These are phyloP conservation scores for Silurus lanzhouensis DNA, from an alignment of 2,797 vertebrate genomes.

Conservation along the genomic window DNA sequence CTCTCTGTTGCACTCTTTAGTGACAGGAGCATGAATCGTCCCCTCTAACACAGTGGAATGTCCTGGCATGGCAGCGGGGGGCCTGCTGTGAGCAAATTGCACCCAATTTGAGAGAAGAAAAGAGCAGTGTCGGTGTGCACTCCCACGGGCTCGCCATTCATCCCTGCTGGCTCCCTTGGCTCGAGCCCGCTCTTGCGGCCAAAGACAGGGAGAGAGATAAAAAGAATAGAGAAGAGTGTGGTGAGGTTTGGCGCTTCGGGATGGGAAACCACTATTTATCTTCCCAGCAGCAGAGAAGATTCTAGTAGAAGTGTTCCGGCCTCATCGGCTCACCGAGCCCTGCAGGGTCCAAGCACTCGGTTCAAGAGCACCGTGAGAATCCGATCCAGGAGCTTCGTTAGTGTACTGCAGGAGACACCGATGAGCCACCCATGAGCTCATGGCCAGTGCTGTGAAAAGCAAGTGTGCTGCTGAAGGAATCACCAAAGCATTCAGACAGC, in stretches of 20 bases:
- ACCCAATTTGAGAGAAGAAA: constrained; percentile 75
- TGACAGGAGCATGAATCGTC: constrained; percentile 59
- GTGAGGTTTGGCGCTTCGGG: constrained; percentile 40
- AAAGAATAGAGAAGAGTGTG: constrained; percentile 60
- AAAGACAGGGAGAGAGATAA: constrained; percentile 69
- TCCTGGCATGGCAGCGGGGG: constrained; percentile 57
- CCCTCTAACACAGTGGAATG: constrained; percentile 59
- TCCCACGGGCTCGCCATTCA: constrained; percentile 80
- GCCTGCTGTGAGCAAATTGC: constrained; percentile 75
- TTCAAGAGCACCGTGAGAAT: constrained; percentile 81
- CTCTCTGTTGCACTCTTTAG: constrained; percentile 55
- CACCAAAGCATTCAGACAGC: constrained; percentile 2
- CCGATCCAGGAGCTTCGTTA: constrained; percentile 53
- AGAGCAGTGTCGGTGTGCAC: constrained; percentile 73
- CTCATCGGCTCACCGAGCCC: constrained; percentile 73
- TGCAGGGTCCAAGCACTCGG: constrained; percentile 68
- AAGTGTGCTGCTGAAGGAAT: neutral
- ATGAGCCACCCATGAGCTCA: constrained; percentile 36
- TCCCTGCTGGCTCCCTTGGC: constrained; percentile 62
- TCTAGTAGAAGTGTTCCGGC: constrained; percentile 74
- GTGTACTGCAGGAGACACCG: constrained; percentile 15
- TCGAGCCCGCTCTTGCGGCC: constrained; percentile 73
- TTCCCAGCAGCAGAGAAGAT: constrained; percentile 76
- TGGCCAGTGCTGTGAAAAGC: neutral
- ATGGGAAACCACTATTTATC: constrained; percentile 74